These are phyloP conservation scores for Drosophila fulvimacula DNA, from an alignment of 2,888 invertebrate species.

Conservation along the genomic window DNA sequence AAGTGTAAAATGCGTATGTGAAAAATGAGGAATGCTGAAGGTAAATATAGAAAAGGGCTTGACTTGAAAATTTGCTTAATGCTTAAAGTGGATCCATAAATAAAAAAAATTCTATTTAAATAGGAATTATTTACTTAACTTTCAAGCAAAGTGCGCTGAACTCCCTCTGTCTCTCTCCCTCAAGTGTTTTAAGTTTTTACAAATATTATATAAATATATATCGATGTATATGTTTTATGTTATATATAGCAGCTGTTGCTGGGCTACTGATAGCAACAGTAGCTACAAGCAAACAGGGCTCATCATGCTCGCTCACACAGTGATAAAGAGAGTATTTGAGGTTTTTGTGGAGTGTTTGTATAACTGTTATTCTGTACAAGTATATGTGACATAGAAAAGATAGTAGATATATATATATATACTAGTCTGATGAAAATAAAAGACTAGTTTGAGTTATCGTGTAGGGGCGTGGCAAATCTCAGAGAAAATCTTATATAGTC, in stretches of 20 bases:
- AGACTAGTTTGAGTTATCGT: neutral
- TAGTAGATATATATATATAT: neutral
- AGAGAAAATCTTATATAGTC: no score
- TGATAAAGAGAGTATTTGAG: neutral
- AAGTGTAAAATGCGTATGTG: neutral
- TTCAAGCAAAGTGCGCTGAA: slow-evolving; percentile 2
- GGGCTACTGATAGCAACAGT: slow-evolving; percentile 24
- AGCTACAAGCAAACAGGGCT: slow-evolving; percentile 37
- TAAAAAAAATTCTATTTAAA: neutral
- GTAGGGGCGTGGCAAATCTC: no score
- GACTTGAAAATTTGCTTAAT: neutral
- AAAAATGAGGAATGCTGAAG: neutral
- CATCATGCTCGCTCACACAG: slow-evolving; percentile 17
- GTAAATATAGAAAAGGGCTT: slow-evolving; percentile 2
- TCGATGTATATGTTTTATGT: slow-evolving; percentile 1
- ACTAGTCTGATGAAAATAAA: neutral
- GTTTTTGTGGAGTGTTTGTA: neutral
- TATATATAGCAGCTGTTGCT: slow-evolving; percentile 14
- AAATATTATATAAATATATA: neutral
- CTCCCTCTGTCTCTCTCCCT: neutral
- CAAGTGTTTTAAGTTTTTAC: slow-evolving; percentile 1
- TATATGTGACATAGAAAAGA: neutral
- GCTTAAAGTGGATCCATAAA: neutral
- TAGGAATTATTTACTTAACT: slow-evolving; percentile 3
- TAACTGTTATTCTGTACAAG: neutral